Percentiles rank a stretch among this genome's conserved stretches.
Conservation (phyloP, 1,140 invertebrate species). For the Drosophila guanche region DNA sequence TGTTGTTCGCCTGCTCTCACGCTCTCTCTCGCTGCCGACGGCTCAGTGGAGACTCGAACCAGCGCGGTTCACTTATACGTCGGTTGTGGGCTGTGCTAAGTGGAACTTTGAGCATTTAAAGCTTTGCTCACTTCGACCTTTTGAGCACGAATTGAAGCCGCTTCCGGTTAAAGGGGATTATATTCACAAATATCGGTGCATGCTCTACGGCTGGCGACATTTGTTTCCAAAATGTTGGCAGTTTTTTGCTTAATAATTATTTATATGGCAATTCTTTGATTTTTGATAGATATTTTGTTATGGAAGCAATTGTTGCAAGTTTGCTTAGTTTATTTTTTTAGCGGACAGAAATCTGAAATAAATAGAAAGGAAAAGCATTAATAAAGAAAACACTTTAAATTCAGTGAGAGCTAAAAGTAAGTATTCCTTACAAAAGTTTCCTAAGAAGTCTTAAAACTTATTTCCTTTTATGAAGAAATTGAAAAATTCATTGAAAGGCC, state of each 20-base stretch:
- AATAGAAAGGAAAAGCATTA: not conserved
- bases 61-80: conserved; percentile 45
- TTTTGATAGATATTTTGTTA: conserved; percentile 3
- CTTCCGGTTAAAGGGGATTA: not conserved
- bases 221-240: conserved; percentile 32
- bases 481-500: conserved; percentile 34
- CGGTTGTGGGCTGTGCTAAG: conserved; percentile 19
- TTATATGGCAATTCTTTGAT: conserved; percentile 47
- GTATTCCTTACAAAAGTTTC: conserved; percentile 10
- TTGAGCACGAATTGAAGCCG: conserved; percentile 24
- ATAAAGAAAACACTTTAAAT: conserved; percentile 1
- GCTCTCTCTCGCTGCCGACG: not conserved
- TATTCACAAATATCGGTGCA: conserved; percentile 37
- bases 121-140: conserved; percentile 6
- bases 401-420: not conserved
- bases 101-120: conserved; percentile 49
- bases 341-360: conserved; percentile 38
- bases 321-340: conserved; percentile 14
- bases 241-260: conserved; percentile 22
- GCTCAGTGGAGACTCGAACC: conserved; percentile 24
- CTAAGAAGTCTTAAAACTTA: conserved; percentile 2
- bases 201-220: conserved; percentile 32
- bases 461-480: conserved; percentile 10
- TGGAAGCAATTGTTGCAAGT: conserved; percentile 62
- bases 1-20: conserved; percentile 5